A percentile compares a stretch with the other conserved stretches of the same genome.
phyloP scores from a whole-genome alignment of 2,797 vertebrate species.

The Pseudopleuronectes americanus region DNA sequence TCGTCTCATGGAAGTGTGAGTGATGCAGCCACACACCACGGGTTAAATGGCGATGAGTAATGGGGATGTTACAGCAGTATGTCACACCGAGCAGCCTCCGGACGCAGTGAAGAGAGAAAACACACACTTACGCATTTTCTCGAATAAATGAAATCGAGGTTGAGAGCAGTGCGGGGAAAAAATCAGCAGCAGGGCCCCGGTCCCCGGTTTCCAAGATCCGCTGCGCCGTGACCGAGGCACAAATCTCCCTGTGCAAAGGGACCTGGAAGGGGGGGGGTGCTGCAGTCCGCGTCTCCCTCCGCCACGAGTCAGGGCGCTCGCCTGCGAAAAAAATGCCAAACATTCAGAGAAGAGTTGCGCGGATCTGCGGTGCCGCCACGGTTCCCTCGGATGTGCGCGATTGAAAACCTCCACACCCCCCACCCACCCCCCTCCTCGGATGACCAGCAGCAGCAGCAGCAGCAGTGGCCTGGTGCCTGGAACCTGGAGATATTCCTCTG shows the following conservation, averaged over 20 bases:
- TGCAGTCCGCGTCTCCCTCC: conserved; percentile 76
- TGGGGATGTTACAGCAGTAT: conserved; percentile 8
- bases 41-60: conserved; percentile 43
- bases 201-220: conserved; percentile 71
- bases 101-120: neutral
- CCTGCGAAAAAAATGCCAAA: conserved; percentile 69
- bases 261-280: conserved; percentile 59
- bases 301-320: conserved; percentile 75
- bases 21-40: conserved; percentile 20
- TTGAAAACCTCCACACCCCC: too few relatives aligned
- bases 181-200: conserved; percentile 70
- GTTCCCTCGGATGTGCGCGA: conserved; percentile 34
- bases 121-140: conserved; percentile 79
- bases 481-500: conserved; percentile 73
- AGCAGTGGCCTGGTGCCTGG: conserved; percentile 30
- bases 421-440: conserved; percentile 8
- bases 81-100: conserved; percentile 13
- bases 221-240: conserved; percentile 61
- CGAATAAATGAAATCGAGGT: conserved; percentile 66
- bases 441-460: neutral
- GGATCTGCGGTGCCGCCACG: conserved; percentile 62
- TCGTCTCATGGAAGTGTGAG: conserved; percentile 31
- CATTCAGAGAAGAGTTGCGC: conserved; percentile 67
- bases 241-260: conserved; percentile 75
- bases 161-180: conserved; percentile 48